Evolutionary conservation across 1,140 invertebrate genomes (phyloP), one percentile per base, ranked within the genome.

Genomic region (Drosophila jambulina): DNA sequence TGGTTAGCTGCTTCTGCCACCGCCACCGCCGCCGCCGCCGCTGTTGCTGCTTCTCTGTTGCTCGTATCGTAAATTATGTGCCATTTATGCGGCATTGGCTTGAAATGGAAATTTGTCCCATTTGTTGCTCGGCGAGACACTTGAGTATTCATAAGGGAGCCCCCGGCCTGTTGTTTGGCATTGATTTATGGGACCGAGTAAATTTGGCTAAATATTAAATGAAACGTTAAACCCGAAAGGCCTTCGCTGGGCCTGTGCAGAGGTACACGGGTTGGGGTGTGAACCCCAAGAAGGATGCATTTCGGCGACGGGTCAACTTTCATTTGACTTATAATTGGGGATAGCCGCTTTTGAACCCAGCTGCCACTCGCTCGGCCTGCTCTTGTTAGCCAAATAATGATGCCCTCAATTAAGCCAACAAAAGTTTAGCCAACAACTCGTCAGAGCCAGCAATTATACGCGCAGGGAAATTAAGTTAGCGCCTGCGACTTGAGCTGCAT

Each of bases 31-130:
- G 51, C 54, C 45, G 38, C 63, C 53, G 45, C 23, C 19, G 43
- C 68, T 63, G 69, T 42, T 56, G 69, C 61, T 45, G 46, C 64
- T 49, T 46, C 75, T 68, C 62, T 60, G 75, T 48, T 82, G 67
- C 77, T 82, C 83, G 75, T 87, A 87, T 87, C 81, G 81, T 90
- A 90, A 90, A 90, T 90, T 85, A 90, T 91, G 78, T 85, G 67
- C 78, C 85, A 90, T 90, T 91, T 91, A 91, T 90, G 86, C 82
- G 76, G 84, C 84, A 87, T 87, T 82, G 85, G 86, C 83, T 90
- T 82, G 85, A 90, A 91, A 85, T 90, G 86, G 85, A 90, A 90
- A 91, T 90, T 90, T 90, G 85, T 91, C 85, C 85, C 86, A 90
- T 91, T 90, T 90, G 86, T 90, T 85, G 86, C 78, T 90, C 72